Base-by-base conservation (phyloP, 1,140 invertebrate genomes). In the Calycopis cecrops region DNA sequence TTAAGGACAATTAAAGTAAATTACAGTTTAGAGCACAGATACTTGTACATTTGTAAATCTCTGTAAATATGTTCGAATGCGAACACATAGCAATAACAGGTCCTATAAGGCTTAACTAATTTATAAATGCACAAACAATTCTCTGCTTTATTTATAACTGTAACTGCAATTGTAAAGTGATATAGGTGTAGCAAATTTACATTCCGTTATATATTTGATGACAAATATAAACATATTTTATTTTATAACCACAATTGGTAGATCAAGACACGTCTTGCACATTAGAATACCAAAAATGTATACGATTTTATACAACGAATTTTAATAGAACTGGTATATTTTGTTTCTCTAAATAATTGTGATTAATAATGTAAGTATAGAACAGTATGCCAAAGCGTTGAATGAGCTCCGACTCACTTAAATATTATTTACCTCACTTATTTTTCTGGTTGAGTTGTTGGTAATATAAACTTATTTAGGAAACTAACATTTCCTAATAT, bases 1-100 rank as follows among this genome's bases (percentile, higher is more conserved):
- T 35, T 48, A 70, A 42, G 42, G 42, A 37, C 48, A 47, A 48
- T 48, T 69, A 75, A 76, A 81, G 71, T 76, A 81, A 83, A 83
- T 84, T 72, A 64, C 62, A 61, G 67, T 64, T 65, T 67, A 73
- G 69, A 76, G 69, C 68, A 67, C 57, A 80, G 73, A 73, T 70
- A 71, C 68, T 74, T 60, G 67, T 73, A 73, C 70, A 65, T 60
- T 79, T 84, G 75, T 81, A 78, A 79, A 82, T 80, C 70, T 69
- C 71, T 84, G 77, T 81, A 84, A 80, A 84, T 84, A 84, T 70
- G 40, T 14, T 14, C 2, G 21, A 28, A 6, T 28, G 21, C 2
- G 21, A 28, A 28, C 17, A 44, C 14, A 44, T 44, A 14, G 40
- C 14, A 18, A 14, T 14, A 44, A 14, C 12, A 7, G 38, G 9